These are phyloP conservation scores for Eustalomyia histrio DNA, from an alignment of 2,888 invertebrate genomes.

Conservation along the genomic window DNA sequence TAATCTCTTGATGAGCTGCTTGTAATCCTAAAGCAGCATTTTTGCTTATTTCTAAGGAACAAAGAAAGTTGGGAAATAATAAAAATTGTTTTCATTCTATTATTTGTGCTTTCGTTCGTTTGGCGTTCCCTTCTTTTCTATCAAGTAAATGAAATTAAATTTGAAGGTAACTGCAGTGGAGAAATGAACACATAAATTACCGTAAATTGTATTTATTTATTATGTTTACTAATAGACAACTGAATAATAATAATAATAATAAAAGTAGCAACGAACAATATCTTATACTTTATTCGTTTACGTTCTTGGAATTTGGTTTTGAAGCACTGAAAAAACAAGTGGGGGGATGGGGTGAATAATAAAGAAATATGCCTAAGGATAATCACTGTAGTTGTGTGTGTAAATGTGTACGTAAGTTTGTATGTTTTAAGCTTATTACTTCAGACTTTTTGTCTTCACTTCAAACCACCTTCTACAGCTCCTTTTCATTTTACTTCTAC, in stretches of 20 bases:
- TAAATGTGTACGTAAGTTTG: neutral
- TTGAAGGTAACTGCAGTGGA: constrained; percentile 58
- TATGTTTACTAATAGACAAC: constrained; percentile 63
- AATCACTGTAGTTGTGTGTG: constrained; percentile 50
- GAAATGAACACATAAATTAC: constrained; percentile 64
- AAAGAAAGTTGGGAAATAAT: constrained; percentile 8
- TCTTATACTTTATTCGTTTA: neutral
- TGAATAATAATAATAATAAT: constrained; percentile 34
- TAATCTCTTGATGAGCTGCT: constrained; percentile 58
- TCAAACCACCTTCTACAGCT: constrained; percentile 6
- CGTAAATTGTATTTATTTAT: constrained; percentile 65
- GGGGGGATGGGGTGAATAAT: constrained; percentile 29
- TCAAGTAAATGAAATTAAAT: constrained; percentile 63
- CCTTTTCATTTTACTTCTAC: neutral
- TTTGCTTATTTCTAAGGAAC: constrained; percentile 17
- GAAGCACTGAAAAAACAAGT: neutral
- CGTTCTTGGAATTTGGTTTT: neutral
- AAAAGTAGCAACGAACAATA: constrained; percentile 42
- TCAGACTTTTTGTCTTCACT: constrained; percentile 27
- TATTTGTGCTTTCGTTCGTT: constrained; percentile 1
- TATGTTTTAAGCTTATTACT: constrained; percentile 25
- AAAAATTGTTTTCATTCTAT: constrained; percentile 16
- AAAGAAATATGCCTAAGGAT: constrained; percentile 61
- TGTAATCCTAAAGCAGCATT: constrained; percentile 41
- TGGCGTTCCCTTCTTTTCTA: neutral